Conservation (phyloP, 2,888 invertebrate species). For the Leptinotarsa juncta region DNA sequence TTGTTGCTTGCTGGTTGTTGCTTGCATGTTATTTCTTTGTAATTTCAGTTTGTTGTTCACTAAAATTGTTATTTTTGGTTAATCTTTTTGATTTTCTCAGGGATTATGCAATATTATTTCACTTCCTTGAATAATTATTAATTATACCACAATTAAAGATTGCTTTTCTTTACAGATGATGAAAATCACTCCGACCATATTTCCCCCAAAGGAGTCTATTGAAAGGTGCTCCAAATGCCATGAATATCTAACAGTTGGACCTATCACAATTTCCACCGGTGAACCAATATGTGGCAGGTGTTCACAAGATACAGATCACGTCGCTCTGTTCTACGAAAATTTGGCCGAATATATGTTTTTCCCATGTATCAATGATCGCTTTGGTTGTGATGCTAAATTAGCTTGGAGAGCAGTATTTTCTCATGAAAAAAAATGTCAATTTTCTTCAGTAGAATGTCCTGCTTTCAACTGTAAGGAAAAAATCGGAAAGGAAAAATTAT, state of each 20-base stretch:
- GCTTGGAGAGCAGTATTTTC: not conserved
- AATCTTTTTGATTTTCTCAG: too few species aligned
- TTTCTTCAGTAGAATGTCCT: conserved; percentile 8
- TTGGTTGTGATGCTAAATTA: conserved; percentile 14
- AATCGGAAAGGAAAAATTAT: not conserved
- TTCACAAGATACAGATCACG: not conserved
- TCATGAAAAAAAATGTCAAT: conserved; percentile 20
- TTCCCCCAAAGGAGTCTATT: not conserved
- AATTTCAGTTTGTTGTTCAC: too few species aligned
- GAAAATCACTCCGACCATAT: not conserved
- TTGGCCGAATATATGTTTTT: conserved; percentile 22
- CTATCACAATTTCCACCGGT: not conserved
- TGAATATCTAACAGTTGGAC: conserved; percentile 18
- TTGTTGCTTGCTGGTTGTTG: too few species aligned
- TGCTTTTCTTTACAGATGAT: conserved; percentile 3
- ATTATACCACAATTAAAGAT: too few species aligned
- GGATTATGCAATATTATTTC: too few species aligned
- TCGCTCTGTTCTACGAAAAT: conserved; percentile 11
- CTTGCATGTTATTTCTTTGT: too few species aligned
- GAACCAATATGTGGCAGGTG: conserved; percentile 20
- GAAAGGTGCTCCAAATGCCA: conserved; percentile 9
- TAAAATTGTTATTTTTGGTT: too few species aligned
- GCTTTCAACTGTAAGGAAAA: conserved; percentile 3
- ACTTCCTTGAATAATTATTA: too few species aligned
- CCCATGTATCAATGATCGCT: conserved; percentile 17